Evolutionary conservation across 2,113 vertebrate species (phyloP), one percentile per base, ranked within the genome.

Genomic region (Oenanthe melanoleuca): DNA sequence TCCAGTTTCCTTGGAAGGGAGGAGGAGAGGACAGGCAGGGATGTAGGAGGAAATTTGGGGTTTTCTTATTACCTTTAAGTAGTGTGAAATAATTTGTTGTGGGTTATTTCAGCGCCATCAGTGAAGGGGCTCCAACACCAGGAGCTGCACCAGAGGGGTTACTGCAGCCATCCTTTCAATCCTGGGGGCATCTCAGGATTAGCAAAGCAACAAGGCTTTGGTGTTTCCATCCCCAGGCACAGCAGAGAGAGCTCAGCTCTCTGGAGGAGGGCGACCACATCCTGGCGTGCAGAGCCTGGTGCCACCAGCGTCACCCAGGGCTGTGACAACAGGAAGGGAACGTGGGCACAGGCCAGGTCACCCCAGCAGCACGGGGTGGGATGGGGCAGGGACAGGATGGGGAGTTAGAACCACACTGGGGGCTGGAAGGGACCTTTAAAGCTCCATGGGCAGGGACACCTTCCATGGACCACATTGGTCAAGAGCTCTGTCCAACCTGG

Each of bases 261-360:
- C 17, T 61, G 71, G 23, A 89, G 84, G 11, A 42, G 70, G 79
- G 59, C 33, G 23, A 84, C 87, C 92, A 87, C 95, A 96, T 65
- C 64, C 80, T 79, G 81, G 50, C 1, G 5, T 14, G 9, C 9
- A 2, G 38, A 56, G 59, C 80, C 28, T 0, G 1, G 18, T 5
- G 3, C 29, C n/a, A 40, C 37, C 72, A 37, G 70, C 26, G 1
- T 6, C 34, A 2, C 66, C 2, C 52, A 26, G 80, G 37, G 72
- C 38, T 59, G 44, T 56, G 25, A 81, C 25, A 75, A 56, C 74
- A 87, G 80, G 84, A 91, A 71, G n/a, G 73, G 50, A 47, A 12
- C 1, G 0, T 23, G 33, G 47, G 13, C 9, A 8, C 0, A 0
- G 0, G 50, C n/a, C 42, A 25, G 10, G 42, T 3, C 77, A n/a